phyloP scores from a whole-genome alignment of 92 coral and sea anemone species.

The Phymanthus crucifer region DNA sequence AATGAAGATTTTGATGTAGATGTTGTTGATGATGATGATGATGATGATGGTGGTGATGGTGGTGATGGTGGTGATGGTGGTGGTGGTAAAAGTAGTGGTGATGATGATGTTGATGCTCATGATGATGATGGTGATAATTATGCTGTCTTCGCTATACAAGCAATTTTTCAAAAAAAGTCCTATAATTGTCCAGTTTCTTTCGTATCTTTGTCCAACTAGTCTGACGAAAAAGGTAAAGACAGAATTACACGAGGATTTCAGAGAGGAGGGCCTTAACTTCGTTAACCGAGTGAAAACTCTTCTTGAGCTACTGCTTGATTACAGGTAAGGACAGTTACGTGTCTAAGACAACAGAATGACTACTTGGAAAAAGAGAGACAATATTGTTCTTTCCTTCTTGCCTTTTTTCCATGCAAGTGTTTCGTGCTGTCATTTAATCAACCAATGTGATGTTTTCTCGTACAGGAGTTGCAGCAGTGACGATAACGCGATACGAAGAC shows the following conservation, averaged over 20 bases:
- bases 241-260: conserved; percentile 37
- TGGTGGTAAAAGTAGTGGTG: background rate
- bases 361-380: too few relatives aligned
- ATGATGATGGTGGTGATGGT: background rate
- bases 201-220: conserved; percentile 32
- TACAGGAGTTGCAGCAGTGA: conserved; percentile 59
- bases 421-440: background rate
- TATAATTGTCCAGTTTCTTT: background rate
- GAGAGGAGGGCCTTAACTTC: conserved; percentile 75
- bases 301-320: conserved; percentile 78
- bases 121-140: background rate
- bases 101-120: background rate
- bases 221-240: conserved; percentile 69
- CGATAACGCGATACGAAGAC: conserved; percentile 75
- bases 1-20: background rate
- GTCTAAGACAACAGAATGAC: too few relatives aligned
- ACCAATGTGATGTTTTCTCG: conserved; percentile 18
- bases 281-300: conserved; percentile 85
- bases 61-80: background rate
- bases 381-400: too few relatives aligned
- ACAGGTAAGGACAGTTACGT: conserved; percentile 65
- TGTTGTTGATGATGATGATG: background rate
- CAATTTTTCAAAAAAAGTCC: background rate
- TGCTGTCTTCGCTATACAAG: background rate
- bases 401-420: background rate